Evolutionary conservation across 2,888 invertebrate genomes (phyloP).

Genomic region (Axea sp.): DNA sequence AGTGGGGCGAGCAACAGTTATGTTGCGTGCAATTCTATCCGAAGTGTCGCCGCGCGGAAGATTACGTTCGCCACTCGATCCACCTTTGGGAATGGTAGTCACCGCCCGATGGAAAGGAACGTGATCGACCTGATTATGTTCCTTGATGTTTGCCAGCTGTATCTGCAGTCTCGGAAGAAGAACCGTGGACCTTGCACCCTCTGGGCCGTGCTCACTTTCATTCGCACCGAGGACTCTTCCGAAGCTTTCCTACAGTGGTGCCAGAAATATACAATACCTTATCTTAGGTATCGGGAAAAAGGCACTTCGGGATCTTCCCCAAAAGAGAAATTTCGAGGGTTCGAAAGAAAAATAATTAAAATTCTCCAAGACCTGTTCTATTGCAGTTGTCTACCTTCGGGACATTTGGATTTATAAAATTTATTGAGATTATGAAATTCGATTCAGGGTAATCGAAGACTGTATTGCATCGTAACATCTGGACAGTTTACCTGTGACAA

Average conservation of each 20-base stretch:
- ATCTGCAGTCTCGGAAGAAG: conserved; percentile 66
- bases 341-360: conserved; percentile 66
- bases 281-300: conserved; percentile 65
- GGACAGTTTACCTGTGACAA: no score
- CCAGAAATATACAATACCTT: conserved; percentile 66
- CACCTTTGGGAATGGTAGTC: conserved; percentile 9
- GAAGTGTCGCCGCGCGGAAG: conserved; percentile 55
- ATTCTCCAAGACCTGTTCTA: conserved; percentile 70
- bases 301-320: conserved; percentile 1
- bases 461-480: background rate
- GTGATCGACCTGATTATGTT: conserved; percentile 74
- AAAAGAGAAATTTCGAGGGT: conserved; percentile 47
- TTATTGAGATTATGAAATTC: no score
- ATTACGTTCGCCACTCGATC: conserved; percentile 20
- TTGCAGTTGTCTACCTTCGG: conserved; percentile 70
- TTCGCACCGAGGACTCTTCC: conserved; percentile 70
- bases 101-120: conserved; percentile 59
- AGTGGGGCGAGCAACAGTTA: conserved; percentile 65
- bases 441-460: no score
- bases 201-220: conserved; percentile 74
- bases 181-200: conserved; percentile 70
- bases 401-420: conserved; percentile 46
- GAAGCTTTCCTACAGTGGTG: conserved; percentile 72
- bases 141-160: conserved; percentile 74
- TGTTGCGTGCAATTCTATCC: conserved; percentile 63